Base-by-base conservation (phyloP, 1,140 invertebrate species). In the Philotrypesis tridentata region DNA sequence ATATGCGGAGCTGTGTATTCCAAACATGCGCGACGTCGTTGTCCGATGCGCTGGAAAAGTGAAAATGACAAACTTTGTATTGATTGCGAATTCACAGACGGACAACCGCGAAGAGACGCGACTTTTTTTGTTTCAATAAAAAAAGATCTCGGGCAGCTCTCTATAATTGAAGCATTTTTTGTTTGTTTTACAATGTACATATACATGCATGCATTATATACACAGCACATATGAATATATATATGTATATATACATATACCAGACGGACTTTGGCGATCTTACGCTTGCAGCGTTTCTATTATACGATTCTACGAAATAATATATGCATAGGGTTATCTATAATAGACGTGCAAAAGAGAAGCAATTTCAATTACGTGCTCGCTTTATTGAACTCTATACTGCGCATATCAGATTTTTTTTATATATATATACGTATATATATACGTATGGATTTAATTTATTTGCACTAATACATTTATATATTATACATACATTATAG, bases 131-230 rank as follows among this genome's bases (percentile, higher is more conserved):
- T 55, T 55, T 55, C 4, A n/a, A 21, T 55, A 17, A 2, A 55
- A 55, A n/a, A 55, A 23, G 73, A 27, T n/a, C 29, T 23, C 31
- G 21, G 23, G 17, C 40, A 67, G 21, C 31, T 43, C 23, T 43
- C 25, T 43, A 67, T 77, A 43, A 76, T 60, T 40, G 23, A 43
- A 17, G 12, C 14, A 77, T 77, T 40, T 65, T 7, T 77, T n/a
- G n/a, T n/a, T n/a, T n/a, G n/a, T n/a, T 67, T 67, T 5, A 63
- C 23, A 43, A 67, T 77, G 61, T 77, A 77, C 25, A 67, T 77
- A 77, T n/a, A n/a, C n/a, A n/a, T n/a, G n/a, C n/a, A n/a, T n/a
- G n/a, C n/a, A n/a, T n/a, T n/a, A n/a, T n/a, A n/a, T n/a, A n/a
- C n/a, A n/a, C n/a, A n/a, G n/a, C n/a, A n/a, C n/a, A n/a, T 27